Evolutionary conservation across 2,888 invertebrate genomes (phyloP).

Genomic region (Synergus japonicus): DNA sequence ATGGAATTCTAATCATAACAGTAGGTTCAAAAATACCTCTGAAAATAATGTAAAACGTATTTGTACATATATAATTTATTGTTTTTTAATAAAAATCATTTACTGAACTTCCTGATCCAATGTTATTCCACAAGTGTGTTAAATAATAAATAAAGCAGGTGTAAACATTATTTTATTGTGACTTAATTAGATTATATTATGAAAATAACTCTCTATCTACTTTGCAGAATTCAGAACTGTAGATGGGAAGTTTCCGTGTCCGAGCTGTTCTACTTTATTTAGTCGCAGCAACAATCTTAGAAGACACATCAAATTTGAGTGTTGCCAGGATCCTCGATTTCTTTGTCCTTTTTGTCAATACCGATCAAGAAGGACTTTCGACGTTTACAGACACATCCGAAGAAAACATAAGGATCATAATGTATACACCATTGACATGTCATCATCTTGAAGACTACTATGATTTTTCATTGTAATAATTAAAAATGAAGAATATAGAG

Average conservation of each 20-base stretch:
- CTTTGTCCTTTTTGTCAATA: constrained; percentile 66
- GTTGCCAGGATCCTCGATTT: constrained; percentile 69
- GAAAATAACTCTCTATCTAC: neutral
- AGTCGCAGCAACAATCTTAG: constrained; percentile 58
- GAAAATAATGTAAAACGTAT: neutral
- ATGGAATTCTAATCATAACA: constrained; percentile 9
- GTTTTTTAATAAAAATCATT: constrained; percentile 30
- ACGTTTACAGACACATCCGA: constrained; percentile 67
- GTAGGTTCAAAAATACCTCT: neutral
- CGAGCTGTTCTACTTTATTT: constrained; percentile 63
- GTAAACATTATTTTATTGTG: neutral
- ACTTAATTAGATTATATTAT: neutral
- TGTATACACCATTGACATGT: constrained; percentile 45
- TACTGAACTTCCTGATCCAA: neutral
- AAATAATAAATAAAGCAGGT: neutral
- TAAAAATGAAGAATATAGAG: neutral
- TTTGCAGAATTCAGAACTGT: constrained; percentile 28
- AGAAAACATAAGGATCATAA: constrained; percentile 57
- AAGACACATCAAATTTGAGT: constrained; percentile 68
- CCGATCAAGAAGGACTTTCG: constrained; percentile 52
- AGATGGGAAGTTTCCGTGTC: constrained; percentile 45
- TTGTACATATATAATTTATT: constrained; percentile 40
- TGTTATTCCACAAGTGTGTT: neutral
- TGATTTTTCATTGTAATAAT: neutral
- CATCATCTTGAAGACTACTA: neutral